Percentiles rank a stretch among this genome's conserved stretches.
phyloP scores from a whole-genome alignment of 2,113 vertebrate genomes.

The Amphiprion percula region DNA sequence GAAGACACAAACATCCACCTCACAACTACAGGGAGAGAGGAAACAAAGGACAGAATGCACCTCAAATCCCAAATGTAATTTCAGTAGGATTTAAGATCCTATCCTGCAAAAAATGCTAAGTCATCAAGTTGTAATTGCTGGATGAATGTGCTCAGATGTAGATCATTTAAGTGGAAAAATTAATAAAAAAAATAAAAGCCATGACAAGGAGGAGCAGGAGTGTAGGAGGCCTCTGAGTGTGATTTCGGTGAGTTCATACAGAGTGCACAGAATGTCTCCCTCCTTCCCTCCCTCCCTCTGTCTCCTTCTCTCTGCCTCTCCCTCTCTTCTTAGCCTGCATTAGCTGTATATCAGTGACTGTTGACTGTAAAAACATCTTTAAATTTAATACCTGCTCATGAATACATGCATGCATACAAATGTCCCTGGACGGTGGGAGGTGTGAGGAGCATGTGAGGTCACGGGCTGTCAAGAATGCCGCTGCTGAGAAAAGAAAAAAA shows the following conservation, averaged over 20 bases:
- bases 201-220: conserved; percentile 40
- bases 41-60: conserved; percentile 22
- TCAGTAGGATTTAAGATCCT: conserved; percentile 41
- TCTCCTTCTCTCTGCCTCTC: conserved; percentile 42
- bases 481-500: conserved; percentile 10
- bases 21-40: conserved; percentile 7
- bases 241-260: conserved; percentile 71
- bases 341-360: conserved; percentile 67
- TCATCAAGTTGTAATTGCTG: conserved; percentile 45
- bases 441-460: conserved; percentile 62
- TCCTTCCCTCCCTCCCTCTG: conserved; percentile 15
- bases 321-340: conserved; percentile 44
- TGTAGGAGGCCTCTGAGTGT: conserved; percentile 52
- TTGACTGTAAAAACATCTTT: conserved; percentile 72
- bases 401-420: conserved; percentile 81
- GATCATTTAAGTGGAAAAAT: conserved; percentile 64
- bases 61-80: conserved; percentile 48
- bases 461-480: conserved; percentile 62
- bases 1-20: conserved; percentile 40
- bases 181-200: conserved; percentile 56
- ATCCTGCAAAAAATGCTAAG: conserved; percentile 25
- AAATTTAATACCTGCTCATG: conserved; percentile 77
- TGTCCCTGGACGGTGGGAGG: conserved; percentile 59
- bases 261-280: conserved; percentile 66
- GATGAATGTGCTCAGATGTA: conserved; percentile 57